These are phyloP conservation scores for Trachemys scripta DNA, from an alignment of 2,113 vertebrate species.

Conservation along the genomic window DNA sequence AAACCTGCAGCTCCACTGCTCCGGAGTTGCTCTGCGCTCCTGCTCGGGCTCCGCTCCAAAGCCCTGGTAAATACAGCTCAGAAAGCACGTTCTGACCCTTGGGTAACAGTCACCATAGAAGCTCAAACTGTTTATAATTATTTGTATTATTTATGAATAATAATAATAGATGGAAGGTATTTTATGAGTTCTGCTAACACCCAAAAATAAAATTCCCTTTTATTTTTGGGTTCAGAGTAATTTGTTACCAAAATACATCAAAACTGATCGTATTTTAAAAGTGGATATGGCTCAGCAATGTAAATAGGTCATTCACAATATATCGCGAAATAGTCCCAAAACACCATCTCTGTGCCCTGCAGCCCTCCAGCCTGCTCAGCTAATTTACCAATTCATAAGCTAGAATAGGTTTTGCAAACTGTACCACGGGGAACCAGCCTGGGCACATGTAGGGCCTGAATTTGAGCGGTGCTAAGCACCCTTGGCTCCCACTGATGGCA, in stretches of 20 bases:
- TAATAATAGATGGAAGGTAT: background rate
- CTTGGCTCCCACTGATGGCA: background rate
- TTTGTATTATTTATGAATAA: background rate
- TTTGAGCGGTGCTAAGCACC: too few relatives aligned
- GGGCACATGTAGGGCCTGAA: background rate
- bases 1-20: too few relatives aligned
- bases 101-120: background rate
- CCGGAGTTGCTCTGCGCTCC: too few relatives aligned
- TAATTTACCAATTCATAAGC: background rate
- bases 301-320: background rate
- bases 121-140: background rate
- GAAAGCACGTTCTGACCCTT: background rate
- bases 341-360: background rate
- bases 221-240: background rate
- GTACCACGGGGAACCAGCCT: background rate
- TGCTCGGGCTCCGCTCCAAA: too few relatives aligned
- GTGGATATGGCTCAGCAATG: background rate
- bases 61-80: background rate
- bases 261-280: background rate
- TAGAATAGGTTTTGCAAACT: background rate
- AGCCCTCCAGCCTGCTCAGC: background rate
- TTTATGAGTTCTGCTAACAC: background rate
- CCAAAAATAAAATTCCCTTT: background rate
- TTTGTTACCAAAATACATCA: background rate
- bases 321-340: background rate